Evolutionary conservation across 2,797 vertebrate species (phyloP).

Genomic region (Emydoidea blandingii): DNA sequence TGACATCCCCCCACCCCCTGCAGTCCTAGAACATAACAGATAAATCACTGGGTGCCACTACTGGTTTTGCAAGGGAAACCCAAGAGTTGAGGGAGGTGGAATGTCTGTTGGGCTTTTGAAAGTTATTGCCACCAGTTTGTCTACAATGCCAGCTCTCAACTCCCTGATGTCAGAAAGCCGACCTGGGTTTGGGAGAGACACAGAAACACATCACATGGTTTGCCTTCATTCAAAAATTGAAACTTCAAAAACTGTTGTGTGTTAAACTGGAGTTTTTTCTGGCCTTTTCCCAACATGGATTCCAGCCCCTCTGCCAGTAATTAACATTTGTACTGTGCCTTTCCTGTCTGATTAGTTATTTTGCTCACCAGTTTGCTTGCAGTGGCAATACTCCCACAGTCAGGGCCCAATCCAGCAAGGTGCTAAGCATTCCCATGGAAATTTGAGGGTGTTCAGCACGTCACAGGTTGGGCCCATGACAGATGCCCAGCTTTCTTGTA

Average conservation of each 20-base stretch:
- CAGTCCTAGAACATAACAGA: not conserved
- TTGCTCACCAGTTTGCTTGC: constrained; percentile 43
- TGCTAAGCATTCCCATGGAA: constrained; percentile 21
- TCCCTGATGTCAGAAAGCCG: not conserved
- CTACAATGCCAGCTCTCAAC: not conserved
- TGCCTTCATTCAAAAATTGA: not conserved
- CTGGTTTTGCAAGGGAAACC: not conserved
- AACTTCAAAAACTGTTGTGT: not conserved
- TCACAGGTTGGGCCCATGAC: fast-evolving
- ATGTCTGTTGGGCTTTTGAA: not conserved
- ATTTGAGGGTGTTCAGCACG: not conserved
- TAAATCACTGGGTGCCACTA: not conserved
- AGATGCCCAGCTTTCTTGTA: not conserved
- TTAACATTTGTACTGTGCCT: constrained; percentile 59
- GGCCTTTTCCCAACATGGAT: constrained; percentile 45
- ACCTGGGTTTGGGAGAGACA: not conserved
- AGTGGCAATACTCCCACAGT: not conserved
- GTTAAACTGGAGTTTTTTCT: not conserved
- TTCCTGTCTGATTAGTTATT: constrained; percentile 39
- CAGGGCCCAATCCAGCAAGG: constrained; percentile 29
- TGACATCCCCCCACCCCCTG: not conserved
- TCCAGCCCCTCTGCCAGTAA: constrained; percentile 67
- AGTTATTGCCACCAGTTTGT: not conserved
- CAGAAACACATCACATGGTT: not conserved
- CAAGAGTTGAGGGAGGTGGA: fast-evolving